Percentiles rank a stretch among this genome's conserved stretches.
Evolutionary conservation across 2,888 invertebrate species (phyloP).

Genomic region (Troglohyphantes excavatus): DNA sequence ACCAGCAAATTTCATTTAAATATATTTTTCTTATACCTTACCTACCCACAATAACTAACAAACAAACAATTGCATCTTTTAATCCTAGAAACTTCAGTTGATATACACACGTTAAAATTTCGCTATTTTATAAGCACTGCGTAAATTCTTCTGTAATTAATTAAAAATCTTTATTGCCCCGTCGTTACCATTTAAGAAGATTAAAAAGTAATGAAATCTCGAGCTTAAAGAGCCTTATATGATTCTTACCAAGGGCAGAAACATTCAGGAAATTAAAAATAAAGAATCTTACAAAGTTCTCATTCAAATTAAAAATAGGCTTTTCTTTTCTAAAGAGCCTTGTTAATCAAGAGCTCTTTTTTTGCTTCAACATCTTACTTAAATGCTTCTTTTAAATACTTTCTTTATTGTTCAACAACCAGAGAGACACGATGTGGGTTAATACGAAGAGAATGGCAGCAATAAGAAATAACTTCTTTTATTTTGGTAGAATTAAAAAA

Average conservation of each 20-base stretch:
- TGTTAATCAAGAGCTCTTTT: slow-evolving; percentile 3
- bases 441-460: background rate
- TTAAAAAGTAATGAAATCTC: slow-evolving; percentile 5
- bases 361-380: background rate
- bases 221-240: background rate
- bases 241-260: background rate
- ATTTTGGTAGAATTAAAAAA: background rate
- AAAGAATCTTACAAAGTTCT: background rate
- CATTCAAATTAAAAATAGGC: background rate
- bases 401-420: background rate
- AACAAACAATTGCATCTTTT: background rate
- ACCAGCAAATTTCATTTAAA: too few species aligned
- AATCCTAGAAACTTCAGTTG: background rate
- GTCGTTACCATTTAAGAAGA: slow-evolving; percentile 5
- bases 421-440: background rate
- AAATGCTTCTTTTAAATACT: background rate
- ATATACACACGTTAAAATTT: background rate
- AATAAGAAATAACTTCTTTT: background rate
- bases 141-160: background rate
- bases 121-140: background rate
- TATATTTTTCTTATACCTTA: too few species aligned
- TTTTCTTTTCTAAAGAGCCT: background rate
- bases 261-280: background rate
- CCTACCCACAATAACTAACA: too few species aligned
- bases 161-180: background rate